phyloP scores from a whole-genome alignment of 2,797 vertebrate genomes.

The Diceros bicornis region DNA sequence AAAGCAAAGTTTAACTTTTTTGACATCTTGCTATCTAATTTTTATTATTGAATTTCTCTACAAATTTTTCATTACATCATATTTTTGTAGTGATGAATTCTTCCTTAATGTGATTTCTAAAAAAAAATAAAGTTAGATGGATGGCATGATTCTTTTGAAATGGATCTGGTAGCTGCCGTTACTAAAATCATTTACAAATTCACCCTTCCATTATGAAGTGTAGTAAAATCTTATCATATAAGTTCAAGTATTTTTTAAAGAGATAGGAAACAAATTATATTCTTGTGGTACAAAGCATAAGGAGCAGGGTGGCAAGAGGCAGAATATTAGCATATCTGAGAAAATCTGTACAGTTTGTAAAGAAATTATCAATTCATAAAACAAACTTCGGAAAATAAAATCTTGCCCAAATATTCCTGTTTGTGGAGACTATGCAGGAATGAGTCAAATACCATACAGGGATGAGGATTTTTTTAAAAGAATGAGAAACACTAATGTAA shows the following conservation, averaged over 20 bases:
- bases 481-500: background rate
- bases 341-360: background rate
- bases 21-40: background rate
- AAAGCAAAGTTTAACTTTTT: background rate
- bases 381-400: slow-evolving; percentile 30
- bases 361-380: background rate
- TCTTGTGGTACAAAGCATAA: background rate
- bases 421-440: background rate
- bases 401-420: background rate
- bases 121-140: background rate
- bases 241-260: slow-evolving; percentile 25
- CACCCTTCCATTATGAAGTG: background rate
- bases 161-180: slow-evolving; percentile 17
- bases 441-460: background rate
- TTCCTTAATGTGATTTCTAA: slow-evolving; percentile 7
- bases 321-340: background rate
- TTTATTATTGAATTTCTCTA: slow-evolving; percentile 2
- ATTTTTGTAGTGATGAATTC: background rate
- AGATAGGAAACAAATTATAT: background rate
- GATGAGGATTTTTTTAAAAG: slow-evolving; percentile 1
- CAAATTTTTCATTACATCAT: background rate
- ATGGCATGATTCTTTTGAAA: slow-evolving; percentile 33
- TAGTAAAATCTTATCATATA: slow-evolving; percentile 13
- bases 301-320: background rate
- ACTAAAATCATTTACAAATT: slow-evolving; percentile 59